Evolutionary conservation across 2,888 invertebrate genomes (phyloP).

Genomic region (Drosophila melanosoma): DNA sequence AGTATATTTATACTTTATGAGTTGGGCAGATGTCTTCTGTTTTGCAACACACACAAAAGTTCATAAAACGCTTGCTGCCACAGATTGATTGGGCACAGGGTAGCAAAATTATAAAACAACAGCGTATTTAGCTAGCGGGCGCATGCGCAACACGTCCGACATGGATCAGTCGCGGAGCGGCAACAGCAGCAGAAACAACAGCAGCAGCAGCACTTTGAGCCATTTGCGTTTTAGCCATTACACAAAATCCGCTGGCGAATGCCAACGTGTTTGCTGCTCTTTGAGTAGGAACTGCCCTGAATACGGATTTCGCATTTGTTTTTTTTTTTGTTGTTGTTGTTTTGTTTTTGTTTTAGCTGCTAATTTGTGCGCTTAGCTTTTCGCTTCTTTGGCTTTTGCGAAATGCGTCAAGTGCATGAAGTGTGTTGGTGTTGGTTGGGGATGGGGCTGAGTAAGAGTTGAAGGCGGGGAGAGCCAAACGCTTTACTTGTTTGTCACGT

Average conservation of each 20-base stretch:
- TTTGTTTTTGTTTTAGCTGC: slow-evolving; percentile 40
- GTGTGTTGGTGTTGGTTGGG: background rate
- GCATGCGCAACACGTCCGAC: slow-evolving; percentile 79
- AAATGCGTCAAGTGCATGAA: slow-evolving; percentile 55
- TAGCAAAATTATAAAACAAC: slow-evolving; percentile 50
- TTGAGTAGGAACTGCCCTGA: slow-evolving; percentile 77
- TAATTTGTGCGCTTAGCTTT: slow-evolving; percentile 70
- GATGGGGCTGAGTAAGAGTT: background rate
- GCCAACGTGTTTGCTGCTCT: slow-evolving; percentile 69
- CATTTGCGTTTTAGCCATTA: slow-evolving; percentile 74
- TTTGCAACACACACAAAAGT: background rate
- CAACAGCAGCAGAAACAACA: slow-evolving; percentile 2
- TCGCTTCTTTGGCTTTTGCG: slow-evolving; percentile 30
- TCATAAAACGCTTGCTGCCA: background rate
- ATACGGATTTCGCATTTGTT: slow-evolving; percentile 77
- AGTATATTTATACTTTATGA: background rate
- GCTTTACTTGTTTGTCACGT: slow-evolving; percentile 36
- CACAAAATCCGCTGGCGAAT: slow-evolving; percentile 74
- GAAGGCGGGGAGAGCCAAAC: background rate
- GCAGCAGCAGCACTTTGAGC: slow-evolving; percentile 55
- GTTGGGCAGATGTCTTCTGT: background rate
- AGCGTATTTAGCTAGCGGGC: slow-evolving; percentile 55
- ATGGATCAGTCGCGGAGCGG: slow-evolving; percentile 53
- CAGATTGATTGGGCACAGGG: background rate
- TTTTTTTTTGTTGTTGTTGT: slow-evolving; percentile 12